These are phyloP conservation scores for Scleropages formosus DNA, from an alignment of 2,797 vertebrate genomes.

Conservation along the genomic window DNA sequence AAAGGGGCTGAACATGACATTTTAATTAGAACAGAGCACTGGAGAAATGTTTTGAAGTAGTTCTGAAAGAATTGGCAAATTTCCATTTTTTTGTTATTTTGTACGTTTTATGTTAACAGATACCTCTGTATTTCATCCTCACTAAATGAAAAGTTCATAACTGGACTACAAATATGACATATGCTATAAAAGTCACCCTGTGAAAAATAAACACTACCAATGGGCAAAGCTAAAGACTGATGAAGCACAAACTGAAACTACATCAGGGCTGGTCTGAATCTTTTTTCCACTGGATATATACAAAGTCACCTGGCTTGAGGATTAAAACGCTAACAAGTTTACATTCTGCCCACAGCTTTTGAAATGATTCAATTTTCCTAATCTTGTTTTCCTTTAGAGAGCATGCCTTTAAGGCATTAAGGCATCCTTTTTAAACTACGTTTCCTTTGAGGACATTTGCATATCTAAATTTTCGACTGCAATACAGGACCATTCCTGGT, in stretches of 20 bases:
- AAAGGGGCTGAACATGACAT: no score
- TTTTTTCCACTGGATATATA: conserved; percentile 50
- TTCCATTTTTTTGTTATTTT: no score
- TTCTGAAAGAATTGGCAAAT: no score
- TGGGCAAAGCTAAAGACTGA: conserved; percentile 38
- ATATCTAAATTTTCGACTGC: conserved; percentile 71
- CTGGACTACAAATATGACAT: no score
- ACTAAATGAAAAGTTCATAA: no score
- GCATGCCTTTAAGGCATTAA: conserved; percentile 73
- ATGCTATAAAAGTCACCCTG: conserved; percentile 47
- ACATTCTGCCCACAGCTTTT: conserved; percentile 77
- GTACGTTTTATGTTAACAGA: no score
- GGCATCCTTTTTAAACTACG: conserved; percentile 70
- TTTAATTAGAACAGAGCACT: no score
- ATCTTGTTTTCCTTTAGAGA: conserved; percentile 81
- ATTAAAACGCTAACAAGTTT: conserved; percentile 75
- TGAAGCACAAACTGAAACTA: conserved; percentile 45
- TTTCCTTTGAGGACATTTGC: conserved; percentile 71
- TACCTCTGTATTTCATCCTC: no score
- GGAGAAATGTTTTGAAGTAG: no score
- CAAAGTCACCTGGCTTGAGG: conserved; percentile 65
- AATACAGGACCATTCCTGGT: conserved; percentile 67
- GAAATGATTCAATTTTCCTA: conserved; percentile 82
- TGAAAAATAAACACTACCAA: conserved; percentile 51
- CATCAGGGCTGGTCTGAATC: conserved; percentile 34